Conservation (phyloP, 2,888 invertebrate species). For the Drosophila dives region DNA sequence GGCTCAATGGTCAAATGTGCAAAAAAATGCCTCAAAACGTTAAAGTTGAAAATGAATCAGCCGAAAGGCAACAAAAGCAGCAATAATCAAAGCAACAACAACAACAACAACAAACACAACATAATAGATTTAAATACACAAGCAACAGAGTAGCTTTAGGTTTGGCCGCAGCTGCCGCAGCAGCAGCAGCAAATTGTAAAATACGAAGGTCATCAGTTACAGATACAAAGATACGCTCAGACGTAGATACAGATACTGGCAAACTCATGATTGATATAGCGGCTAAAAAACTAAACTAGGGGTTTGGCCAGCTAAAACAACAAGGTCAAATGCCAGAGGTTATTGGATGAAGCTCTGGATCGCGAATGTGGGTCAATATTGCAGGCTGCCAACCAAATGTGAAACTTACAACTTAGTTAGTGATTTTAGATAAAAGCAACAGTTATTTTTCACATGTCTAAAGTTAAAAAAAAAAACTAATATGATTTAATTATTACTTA, state of each 20-base stretch:
- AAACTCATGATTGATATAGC: constrained; percentile 71
- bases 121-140: constrained; percentile 57
- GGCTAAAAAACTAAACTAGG: constrained; percentile 51
- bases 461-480: not conserved
- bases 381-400: not conserved
- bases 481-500: not conserved
- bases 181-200: constrained; percentile 62
- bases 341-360: constrained; percentile 25
- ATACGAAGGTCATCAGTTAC: constrained; percentile 75
- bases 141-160: constrained; percentile 51
- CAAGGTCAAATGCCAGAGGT: constrained; percentile 51
- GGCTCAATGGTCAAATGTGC: constrained; percentile 81
- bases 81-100: constrained; percentile 15
- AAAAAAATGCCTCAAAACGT: constrained; percentile 47
- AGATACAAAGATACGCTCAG: constrained; percentile 55
- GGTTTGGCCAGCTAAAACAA: constrained; percentile 48
- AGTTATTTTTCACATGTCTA: not conserved
- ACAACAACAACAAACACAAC: constrained; percentile 34
- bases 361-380: constrained; percentile 42
- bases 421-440: not conserved
- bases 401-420: not conserved
- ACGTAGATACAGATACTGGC: constrained; percentile 48
- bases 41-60: constrained; percentile 66
- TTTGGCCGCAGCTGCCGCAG: constrained; percentile 61
- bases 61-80: constrained; percentile 47